Evolutionary conservation across 2,797 vertebrate genomes (phyloP).

Genomic region (Odontamblyopus lacepedii): DNA sequence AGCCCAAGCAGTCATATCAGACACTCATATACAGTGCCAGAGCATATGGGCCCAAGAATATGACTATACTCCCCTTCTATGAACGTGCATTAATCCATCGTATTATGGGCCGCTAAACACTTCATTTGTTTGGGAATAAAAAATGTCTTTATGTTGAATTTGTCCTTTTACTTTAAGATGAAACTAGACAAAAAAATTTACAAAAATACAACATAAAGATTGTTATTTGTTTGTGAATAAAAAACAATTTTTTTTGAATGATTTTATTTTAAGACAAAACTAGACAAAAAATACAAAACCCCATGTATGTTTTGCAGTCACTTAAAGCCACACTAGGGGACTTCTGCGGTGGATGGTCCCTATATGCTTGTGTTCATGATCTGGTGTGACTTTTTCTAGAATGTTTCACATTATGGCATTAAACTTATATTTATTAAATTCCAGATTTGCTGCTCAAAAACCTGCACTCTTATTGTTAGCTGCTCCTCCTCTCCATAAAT

Average conservation of each 20-base stretch:
- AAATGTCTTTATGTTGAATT: background rate
- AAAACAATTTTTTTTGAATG: no score
- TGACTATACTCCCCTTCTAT: constrained; percentile 40
- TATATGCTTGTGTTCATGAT: no score
- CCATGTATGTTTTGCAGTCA: no score
- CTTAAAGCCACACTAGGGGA: no score
- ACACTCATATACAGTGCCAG: constrained; percentile 28
- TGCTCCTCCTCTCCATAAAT: no score
- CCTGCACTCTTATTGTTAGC: no score
- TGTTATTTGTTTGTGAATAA: background rate
- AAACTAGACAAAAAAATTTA: background rate
- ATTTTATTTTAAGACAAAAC: background rate
- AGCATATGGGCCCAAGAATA: constrained; percentile 55
- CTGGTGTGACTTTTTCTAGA: no score
- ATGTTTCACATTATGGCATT: no score
- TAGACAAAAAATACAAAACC: background rate
- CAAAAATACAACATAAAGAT: background rate
- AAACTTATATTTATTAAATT: no score
- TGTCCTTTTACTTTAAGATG: background rate
- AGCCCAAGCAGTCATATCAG: constrained; percentile 30
- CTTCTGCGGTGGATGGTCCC: no score
- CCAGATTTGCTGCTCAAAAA: no score
- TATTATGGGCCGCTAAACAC: background rate
- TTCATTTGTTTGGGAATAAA: background rate
- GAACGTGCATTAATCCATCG: constrained; percentile 43